Evolutionary conservation across 2,797 vertebrate species (phyloP).

Genomic region (Falco cherrug): DNA sequence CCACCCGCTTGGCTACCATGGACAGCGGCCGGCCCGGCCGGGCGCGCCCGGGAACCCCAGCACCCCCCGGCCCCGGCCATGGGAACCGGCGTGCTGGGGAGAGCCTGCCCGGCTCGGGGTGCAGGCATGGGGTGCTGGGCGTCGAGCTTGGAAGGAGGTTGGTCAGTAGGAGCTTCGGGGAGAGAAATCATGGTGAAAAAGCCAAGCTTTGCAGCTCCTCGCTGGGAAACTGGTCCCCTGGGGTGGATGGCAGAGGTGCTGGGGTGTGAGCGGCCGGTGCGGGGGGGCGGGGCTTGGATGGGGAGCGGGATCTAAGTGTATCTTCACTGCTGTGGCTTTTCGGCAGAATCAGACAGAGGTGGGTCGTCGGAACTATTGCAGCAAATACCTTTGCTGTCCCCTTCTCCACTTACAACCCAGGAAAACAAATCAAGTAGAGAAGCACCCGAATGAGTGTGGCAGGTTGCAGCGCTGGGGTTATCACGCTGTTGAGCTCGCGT

Average conservation of each 20-base stretch:
- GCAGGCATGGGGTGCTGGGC: neutral
- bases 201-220: neutral
- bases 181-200: neutral
- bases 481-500: rapidly evolving
- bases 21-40: neutral
- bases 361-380: neutral
- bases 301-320: neutral
- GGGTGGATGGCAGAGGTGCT: neutral
- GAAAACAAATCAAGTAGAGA: neutral
- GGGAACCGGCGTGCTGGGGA: neutral
- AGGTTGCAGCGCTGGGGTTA: neutral
- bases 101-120: neutral
- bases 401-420: neutral
- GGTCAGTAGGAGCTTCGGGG: neutral
- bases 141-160: neutral
- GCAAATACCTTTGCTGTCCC: neutral
- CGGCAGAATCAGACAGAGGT: neutral
- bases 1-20: neutral
- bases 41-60: neutral
- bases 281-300: neutral
- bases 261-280: neutral
- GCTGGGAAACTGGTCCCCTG: neutral
- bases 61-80: rapidly evolving
- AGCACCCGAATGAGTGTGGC: rapidly evolving
- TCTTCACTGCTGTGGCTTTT: neutral